Base-by-base conservation (phyloP, 2,888 invertebrate genomes). In the Tholera decimalis region DNA sequence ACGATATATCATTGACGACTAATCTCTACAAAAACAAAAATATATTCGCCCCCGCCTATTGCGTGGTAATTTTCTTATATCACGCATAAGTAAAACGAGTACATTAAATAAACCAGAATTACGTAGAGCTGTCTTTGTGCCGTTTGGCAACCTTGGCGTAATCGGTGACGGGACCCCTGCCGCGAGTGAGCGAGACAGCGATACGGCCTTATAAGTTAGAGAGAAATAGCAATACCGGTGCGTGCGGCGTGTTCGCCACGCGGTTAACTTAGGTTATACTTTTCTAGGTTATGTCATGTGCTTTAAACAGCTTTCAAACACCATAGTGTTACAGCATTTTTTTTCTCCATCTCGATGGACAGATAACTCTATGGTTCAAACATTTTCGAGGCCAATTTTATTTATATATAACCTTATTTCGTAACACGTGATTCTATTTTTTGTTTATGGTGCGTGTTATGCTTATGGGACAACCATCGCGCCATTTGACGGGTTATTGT, bases 281-380 rank as follows among this genome's bases (percentile, higher is more conserved):
- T 91, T 92, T 85, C 35, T 63, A 92, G 92, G 92, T 93, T 93
- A 92, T 89, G 74, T 84, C 82, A 82, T 77, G 70, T 67, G 77
- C 64, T 77, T 70, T 22, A 22, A 6, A 59, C 49, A 18, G 6
- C 41, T 43, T 55, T 47, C 30, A n/a, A 54, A 54, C 54, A 51
- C 54, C 71, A 65, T 50, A 51, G 54, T 18, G 59, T 20, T 30
- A 8, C 26, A 4, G n/a, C 4, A 5, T 20, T 57, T 67, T 47
- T 66, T 59, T 65, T 49, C 22, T 37, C 3, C 15, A 4, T 22
- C 9, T 73, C 74, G 60, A 50, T 74, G 74, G 65, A n/a, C n/a
- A n/a, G n/a, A n/a, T n/a, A n/a, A n/a, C n/a, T 73, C 74, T 65
- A 50, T 74, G 74, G 65, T 64, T 18, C 8, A n/a, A 47, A 41